Conservation (phyloP, 1,140 invertebrate species). For the Octopus bimaculoides region DNA sequence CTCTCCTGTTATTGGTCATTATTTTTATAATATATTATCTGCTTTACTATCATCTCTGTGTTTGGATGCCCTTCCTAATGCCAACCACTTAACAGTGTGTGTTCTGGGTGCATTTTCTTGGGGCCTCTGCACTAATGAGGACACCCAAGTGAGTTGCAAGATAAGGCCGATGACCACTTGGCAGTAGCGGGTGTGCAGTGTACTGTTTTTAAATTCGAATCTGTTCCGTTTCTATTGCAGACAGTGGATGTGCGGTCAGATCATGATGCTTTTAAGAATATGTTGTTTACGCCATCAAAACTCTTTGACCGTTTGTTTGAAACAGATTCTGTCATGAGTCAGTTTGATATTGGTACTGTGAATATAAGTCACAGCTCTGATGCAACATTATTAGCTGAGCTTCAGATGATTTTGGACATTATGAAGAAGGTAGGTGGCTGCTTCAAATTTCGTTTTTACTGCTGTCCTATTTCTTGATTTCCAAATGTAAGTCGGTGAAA, state of each 20-base stretch:
- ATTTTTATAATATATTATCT: too few species aligned
- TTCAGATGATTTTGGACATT: constrained; percentile 49
- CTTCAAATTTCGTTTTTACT: not conserved
- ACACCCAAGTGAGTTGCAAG: too few species aligned
- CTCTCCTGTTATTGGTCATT: too few species aligned
- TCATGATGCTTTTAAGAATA: constrained; percentile 42
- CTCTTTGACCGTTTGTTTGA: constrained; percentile 40
- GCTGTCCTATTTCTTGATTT: not conserved
- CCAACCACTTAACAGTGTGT: too few species aligned
- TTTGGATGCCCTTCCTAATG: too few species aligned
- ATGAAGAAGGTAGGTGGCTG: constrained; percentile 39
- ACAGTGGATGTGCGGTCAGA: constrained; percentile 50
- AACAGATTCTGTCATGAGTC: constrained; percentile 37
- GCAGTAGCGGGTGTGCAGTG: not conserved
- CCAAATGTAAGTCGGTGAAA: too few species aligned
- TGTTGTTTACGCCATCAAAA: constrained; percentile 40
- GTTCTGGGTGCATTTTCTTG: too few species aligned
- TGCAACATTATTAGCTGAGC: constrained; percentile 43
- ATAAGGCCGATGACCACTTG: too few species aligned
- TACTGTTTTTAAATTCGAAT: not conserved
- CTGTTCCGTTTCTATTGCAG: constrained; percentile 17
- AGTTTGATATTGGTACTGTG: constrained; percentile 34
- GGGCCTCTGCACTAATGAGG: too few species aligned
- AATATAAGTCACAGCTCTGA: constrained; percentile 41
- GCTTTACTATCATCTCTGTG: too few species aligned